These are phyloP conservation scores for Megathymus violae DNA, from an alignment of 1,140 invertebrate genomes.

Conservation along the genomic window DNA sequence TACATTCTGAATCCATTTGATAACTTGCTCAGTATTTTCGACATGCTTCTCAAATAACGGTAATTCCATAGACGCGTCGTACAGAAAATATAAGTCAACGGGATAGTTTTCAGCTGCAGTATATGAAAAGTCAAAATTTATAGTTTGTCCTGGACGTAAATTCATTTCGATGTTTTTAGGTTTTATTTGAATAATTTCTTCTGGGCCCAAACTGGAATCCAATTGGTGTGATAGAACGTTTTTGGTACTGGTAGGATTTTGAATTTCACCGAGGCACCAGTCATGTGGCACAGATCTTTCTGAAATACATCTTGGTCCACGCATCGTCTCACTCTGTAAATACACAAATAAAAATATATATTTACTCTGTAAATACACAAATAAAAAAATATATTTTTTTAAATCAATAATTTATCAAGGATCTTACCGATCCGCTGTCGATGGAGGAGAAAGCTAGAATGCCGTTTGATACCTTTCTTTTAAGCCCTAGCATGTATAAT, in stretches of 20 bases:
- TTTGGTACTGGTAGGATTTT: constrained; percentile 41
- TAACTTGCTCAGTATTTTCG: constrained; percentile 86
- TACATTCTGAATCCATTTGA: constrained; percentile 88
- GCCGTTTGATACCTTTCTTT: too few relatives aligned
- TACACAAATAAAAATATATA: constrained; percentile 23
- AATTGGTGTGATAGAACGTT: background rate
- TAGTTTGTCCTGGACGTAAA: constrained; percentile 53
- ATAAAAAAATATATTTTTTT: too few relatives aligned
- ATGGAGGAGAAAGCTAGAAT: too few relatives aligned
- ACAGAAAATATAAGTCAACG: constrained; percentile 94
- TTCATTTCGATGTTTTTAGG: constrained; percentile 60
- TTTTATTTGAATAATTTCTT: constrained; percentile 61
- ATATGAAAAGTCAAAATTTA: constrained; percentile 70
- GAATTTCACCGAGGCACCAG: constrained; percentile 47
- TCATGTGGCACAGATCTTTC: background rate
- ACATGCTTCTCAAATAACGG: constrained; percentile 85
- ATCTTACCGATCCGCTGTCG: too few relatives aligned
- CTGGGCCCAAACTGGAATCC: constrained; percentile 38
- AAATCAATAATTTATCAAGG: too few relatives aligned
- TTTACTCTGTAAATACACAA: too few relatives aligned
- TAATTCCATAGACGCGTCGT: constrained; percentile 93
- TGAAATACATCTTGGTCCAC: constrained; percentile 46
- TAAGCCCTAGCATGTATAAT: too few relatives aligned
- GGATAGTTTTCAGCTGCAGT: constrained; percentile 91
- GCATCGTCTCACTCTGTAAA: constrained; percentile 52